Conservation (phyloP, 2,888 invertebrate species). For the Calameuta pallipes region DNA sequence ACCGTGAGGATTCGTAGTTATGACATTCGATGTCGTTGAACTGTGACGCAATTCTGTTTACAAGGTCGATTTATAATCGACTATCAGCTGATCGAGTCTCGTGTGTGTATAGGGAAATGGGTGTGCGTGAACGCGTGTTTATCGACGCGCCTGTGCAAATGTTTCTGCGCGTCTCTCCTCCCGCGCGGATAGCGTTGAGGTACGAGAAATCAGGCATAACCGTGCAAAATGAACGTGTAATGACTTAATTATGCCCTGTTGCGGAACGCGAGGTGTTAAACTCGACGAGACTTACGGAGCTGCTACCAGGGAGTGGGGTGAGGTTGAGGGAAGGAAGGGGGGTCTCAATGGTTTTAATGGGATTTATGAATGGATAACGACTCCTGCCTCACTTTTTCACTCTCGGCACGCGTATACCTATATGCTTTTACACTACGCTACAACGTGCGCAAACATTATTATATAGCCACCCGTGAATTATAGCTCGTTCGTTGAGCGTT, state of each 20-base stretch:
- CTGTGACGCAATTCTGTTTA: neutral
- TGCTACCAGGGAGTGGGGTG: constrained; percentile 14
- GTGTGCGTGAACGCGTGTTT: neutral
- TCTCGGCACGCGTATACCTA: constrained; percentile 25
- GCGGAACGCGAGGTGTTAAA: constrained; percentile 43
- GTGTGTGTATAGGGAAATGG: constrained; percentile 26
- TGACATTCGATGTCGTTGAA: neutral
- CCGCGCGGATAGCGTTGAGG: neutral
- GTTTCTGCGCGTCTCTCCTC: neutral
- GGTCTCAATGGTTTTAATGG: constrained; percentile 48
- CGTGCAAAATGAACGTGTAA: constrained; percentile 46
- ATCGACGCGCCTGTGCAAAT: neutral
- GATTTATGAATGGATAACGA: constrained; percentile 54
- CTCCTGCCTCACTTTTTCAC: constrained; percentile 41
- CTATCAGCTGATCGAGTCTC: constrained; percentile 16
- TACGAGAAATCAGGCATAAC: constrained; percentile 42
- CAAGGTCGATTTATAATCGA: neutral
- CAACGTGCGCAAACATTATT: constrained; percentile 34
- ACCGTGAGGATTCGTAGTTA: neutral
- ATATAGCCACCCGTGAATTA: constrained; percentile 37
- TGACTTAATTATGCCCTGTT: constrained; percentile 51
- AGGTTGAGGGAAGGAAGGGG: constrained; percentile 20
- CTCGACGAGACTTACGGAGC: neutral
- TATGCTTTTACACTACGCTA: constrained; percentile 15
- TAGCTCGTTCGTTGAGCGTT: constrained; percentile 36